phyloP scores from a whole-genome alignment of 2,113 vertebrate species.

The Pangasianodon gigas region DNA sequence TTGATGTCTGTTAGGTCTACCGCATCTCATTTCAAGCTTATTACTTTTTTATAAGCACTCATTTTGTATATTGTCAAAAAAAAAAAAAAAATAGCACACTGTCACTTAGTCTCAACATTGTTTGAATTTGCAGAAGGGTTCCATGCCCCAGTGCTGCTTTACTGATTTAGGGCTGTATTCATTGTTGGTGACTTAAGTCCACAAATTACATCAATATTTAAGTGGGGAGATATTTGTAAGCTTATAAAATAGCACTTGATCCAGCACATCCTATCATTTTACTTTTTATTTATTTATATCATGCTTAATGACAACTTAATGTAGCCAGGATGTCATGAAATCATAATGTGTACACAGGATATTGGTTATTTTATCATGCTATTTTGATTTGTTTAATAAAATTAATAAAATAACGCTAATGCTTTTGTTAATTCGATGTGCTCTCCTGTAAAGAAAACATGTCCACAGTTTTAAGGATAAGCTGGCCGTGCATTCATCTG shows the following conservation, averaged over 20 bases:
- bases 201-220: background rate
- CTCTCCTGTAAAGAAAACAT: background rate
- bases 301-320: too few species aligned
- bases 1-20: conserved; percentile 30
- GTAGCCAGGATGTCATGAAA: background rate
- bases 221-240: background rate
- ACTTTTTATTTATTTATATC: background rate
- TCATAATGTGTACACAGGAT: background rate
- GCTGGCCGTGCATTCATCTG: background rate
- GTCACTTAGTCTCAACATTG: background rate
- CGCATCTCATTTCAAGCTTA: conserved; percentile 23
- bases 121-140: background rate
- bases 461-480: background rate
- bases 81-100: background rate
- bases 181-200: background rate
- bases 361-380: background rate
- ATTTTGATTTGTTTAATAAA: background rate
- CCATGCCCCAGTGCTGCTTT: background rate
- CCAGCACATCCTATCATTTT: background rate
- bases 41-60: conserved; percentile 15
- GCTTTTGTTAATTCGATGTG: background rate
- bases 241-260: conserved; percentile 4
- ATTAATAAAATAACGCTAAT: background rate
- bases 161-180: conserved; percentile 15
- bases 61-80: background rate